Conservation (phyloP, 2,797 vertebrate genomes). For the Ambastaia sidthimunki region DNA sequence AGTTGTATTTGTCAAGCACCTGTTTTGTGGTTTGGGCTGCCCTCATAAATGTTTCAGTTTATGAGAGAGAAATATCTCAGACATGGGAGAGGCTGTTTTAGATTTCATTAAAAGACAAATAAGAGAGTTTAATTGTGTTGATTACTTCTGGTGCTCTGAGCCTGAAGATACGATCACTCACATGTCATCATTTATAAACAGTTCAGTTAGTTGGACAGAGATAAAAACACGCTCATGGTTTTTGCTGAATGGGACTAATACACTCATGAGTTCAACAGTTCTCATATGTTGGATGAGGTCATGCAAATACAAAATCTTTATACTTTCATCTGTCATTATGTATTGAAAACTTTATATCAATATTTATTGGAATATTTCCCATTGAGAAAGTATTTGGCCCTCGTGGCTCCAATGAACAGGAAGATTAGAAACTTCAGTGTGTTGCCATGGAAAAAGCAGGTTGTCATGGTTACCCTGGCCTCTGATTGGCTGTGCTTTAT, state of each 20-base stretch:
- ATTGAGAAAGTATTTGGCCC: neutral
- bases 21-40: neutral
- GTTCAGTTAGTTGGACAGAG: neutral
- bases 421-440: slow-evolving; percentile 20
- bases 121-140: neutral
- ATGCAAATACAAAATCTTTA: neutral
- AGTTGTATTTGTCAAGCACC: neutral
- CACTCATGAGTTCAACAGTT: neutral
- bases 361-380: neutral
- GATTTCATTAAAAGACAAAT: neutral
- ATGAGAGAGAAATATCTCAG: neutral
- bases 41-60: neutral
- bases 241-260: neutral
- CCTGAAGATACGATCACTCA: neutral
- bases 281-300: neutral
- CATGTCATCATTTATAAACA: neutral
- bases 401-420: slow-evolving; percentile 7
- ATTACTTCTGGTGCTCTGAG: neutral
- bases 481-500: slow-evolving; percentile 9
- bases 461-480: slow-evolving; percentile 44
- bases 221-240: neutral
- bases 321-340: neutral
- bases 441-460: slow-evolving; percentile 16
- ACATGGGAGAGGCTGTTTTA: neutral
- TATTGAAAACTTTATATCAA: neutral